Base-by-base conservation (phyloP, 2,113 vertebrate species). In the Phrynosoma blainvillii region DNA sequence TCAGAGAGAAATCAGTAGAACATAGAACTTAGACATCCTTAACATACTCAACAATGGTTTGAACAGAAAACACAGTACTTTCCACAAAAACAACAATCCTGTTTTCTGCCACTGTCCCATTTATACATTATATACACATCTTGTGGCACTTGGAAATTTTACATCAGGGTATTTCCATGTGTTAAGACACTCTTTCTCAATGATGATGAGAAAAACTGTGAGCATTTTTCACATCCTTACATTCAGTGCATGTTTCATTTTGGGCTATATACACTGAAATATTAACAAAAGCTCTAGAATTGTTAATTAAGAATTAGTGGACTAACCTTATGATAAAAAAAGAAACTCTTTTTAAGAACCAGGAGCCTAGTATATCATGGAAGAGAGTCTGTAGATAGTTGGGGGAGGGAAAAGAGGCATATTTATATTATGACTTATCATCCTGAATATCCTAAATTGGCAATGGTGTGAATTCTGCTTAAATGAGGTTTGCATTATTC, bases 401-500 rank as follows among this genome's bases (percentile, higher is more conserved):
- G 12, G 11, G 36, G 27, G 42, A 30, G 9, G 11, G 7, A 20
- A 14, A 42, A 27, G 23, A 23, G 12, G 12, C 3, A 18, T 66
- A 70, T 30, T 54, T 79, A 62, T 77, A 40, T 87, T 87, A 73
- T 73, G 42, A 36, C 9, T 42, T n/a, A 40, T 5, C 21, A 2
- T 0, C 54, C 27, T 79, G 52, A 56, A 54, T 62, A 74, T 73
- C 36, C 68, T n/a, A 62, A 62, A 73, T 2, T 70, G 2, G 27
- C 59, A 88, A 76, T 79, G 68, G 86, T 23, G 20, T 82, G 56
- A 1, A 0, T 65, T 75, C 11, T 89, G 32, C 65, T 81, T 82
- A 87, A 92, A 7, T 20, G 36, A 42, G 32, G 7, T 10, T 90
- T 66, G 81, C 5, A 18, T 40, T 89, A 5, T 88, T 90, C 71